A percentile compares a stretch with the other conserved stretches of the same genome.
phyloP scores from a whole-genome alignment of 2,888 invertebrate genomes.

The Creontiades dilutus region DNA sequence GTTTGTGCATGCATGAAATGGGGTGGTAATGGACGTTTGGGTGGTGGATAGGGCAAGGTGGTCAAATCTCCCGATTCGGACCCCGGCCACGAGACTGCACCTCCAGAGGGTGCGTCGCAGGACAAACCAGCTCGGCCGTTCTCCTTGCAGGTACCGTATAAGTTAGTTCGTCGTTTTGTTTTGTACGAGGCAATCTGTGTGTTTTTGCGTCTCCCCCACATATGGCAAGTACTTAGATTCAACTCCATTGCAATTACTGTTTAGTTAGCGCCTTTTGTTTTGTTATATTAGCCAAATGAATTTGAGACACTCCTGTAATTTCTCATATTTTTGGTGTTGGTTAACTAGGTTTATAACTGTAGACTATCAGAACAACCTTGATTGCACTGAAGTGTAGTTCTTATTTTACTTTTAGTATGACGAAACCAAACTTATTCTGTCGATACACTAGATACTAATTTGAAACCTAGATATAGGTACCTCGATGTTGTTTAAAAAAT shows the following conservation, averaged over 20 bases:
- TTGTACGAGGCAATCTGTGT: neutral
- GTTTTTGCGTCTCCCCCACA: neutral
- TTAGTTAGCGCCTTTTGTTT: neutral
- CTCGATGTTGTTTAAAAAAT: no score
- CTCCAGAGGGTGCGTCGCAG: conserved; percentile 70
- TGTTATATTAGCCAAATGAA: neutral
- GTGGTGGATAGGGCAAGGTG: conserved; percentile 74
- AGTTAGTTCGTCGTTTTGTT: conserved; percentile 28
- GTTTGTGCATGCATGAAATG: conserved; percentile 58
- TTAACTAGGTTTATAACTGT: no score
- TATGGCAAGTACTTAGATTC: neutral
- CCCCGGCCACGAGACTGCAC: conserved; percentile 74
- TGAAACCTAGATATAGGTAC: no score
- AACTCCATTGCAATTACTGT: neutral
- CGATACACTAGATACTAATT: no score
- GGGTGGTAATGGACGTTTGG: conserved; percentile 69
- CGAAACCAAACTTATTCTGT: no score
- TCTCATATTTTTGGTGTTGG: no score
- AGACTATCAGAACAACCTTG: no score
- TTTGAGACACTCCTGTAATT: no score
- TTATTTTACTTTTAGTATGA: no score
- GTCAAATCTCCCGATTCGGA: conserved; percentile 77
- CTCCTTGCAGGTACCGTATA: conserved; percentile 81
- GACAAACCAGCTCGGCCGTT: conserved; percentile 82
- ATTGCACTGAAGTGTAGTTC: no score